Percentiles rank a stretch among this genome's conserved stretches.
phyloP scores from a whole-genome alignment of 2,888 invertebrate genomes.

The Cheilosia scutellata region DNA sequence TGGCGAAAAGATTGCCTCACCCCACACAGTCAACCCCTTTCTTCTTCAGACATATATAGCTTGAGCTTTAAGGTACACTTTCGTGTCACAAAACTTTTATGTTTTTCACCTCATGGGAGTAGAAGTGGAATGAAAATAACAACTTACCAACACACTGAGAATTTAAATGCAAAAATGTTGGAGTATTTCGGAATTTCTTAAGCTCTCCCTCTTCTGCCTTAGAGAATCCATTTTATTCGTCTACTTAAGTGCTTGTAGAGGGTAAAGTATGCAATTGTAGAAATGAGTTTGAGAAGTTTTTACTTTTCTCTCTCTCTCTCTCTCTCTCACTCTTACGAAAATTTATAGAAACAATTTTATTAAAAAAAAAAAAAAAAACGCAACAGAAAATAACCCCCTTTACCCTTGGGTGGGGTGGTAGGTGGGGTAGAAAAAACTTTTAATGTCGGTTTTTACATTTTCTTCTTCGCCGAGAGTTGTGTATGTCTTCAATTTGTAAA shows the following conservation, averaged over 20 bases:
- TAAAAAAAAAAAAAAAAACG: constrained; percentile 13
- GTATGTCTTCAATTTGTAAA: constrained; percentile 65
- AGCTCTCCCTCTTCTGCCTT: constrained; percentile 3
- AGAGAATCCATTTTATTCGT: constrained; percentile 8
- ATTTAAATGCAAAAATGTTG: constrained; percentile 35
- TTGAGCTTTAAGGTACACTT: constrained; percentile 25
- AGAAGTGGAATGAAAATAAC: neutral
- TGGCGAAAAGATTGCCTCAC: neutral
- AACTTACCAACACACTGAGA: constrained; percentile 11
- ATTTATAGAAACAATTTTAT: constrained; percentile 53
- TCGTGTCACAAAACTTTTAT: constrained; percentile 42
- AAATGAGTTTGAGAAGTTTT: constrained; percentile 49
- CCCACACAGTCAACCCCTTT: neutral
- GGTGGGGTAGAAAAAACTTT: constrained; percentile 22
- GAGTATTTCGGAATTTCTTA: constrained; percentile 24
- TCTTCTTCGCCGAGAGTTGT: constrained; percentile 49
- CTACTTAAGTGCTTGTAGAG: constrained; percentile 47
- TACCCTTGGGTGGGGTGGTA: constrained; percentile 3
- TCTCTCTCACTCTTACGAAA: constrained; percentile 13
- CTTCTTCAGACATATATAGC: neutral
- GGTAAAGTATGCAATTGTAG: constrained; percentile 40
- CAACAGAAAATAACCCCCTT: neutral
- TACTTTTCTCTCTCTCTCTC: neutral
- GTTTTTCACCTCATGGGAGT: constrained; percentile 13
- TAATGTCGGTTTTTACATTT: constrained; percentile 56